Evolutionary conservation across 2,797 vertebrate genomes (phyloP).

Genomic region (Leontocebus nigricollis): DNA sequence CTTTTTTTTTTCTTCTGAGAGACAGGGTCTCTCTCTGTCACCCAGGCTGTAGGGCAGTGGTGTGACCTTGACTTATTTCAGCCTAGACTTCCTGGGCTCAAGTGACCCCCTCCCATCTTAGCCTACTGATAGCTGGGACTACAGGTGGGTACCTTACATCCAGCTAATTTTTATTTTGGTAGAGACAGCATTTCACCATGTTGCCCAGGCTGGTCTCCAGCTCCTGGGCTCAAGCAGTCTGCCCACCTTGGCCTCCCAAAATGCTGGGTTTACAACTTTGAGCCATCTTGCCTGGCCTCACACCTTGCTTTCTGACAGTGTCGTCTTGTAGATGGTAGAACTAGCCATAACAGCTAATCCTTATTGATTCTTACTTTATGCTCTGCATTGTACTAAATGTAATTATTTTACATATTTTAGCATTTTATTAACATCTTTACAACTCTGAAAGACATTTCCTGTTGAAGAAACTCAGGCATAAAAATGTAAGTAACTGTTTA

Average conservation of each 20-base stretch:
- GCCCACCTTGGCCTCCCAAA: not conserved
- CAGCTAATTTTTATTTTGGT: not conserved
- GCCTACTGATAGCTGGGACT: not conserved
- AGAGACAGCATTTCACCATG: not conserved
- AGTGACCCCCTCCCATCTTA: not conserved
- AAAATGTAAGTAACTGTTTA: not conserved
- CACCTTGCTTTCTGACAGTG: not conserved
- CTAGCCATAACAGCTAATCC: not conserved
- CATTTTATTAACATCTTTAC: slow-evolving; percentile 13
- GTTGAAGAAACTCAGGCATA: not conserved
- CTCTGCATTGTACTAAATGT: not conserved
- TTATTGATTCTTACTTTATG: slow-evolving; percentile 11
- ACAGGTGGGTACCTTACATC: not conserved
- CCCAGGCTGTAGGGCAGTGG: not conserved
- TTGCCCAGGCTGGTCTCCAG: not conserved
- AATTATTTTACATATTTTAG: not conserved
- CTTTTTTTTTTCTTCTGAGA: too few relatives aligned
- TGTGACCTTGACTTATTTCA: not conserved
- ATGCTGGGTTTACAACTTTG: not conserved
- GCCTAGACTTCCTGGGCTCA: not conserved
- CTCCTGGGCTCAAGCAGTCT: not conserved
- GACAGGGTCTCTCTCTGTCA: not conserved
- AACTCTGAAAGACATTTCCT: not conserved
- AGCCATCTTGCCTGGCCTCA: not conserved
- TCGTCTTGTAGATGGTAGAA: not conserved